Percentiles rank a stretch among this genome's conserved stretches.
Evolutionary conservation across 2,888 invertebrate genomes (phyloP).

Genomic region (Lobophora halterata): DNA sequence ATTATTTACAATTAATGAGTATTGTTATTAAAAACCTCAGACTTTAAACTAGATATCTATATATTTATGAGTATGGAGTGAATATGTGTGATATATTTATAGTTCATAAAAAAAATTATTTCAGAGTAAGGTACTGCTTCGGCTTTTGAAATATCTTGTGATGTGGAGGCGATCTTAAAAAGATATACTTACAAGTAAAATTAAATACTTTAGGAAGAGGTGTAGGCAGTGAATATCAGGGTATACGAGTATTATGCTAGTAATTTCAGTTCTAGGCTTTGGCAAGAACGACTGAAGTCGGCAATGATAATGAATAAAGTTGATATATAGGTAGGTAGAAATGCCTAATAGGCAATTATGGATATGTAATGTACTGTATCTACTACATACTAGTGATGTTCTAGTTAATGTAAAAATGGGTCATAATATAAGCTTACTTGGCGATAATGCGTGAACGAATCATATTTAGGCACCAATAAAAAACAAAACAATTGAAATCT

Average conservation of each 20-base stretch:
- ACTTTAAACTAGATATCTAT: constrained; percentile 48
- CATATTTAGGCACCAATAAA: constrained; percentile 5
- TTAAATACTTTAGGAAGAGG: constrained; percentile 3
- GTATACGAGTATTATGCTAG: constrained; percentile 13
- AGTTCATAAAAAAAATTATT: constrained; percentile 4
- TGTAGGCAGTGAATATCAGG: constrained; percentile 1
- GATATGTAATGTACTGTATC: too few species aligned
- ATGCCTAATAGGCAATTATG: too few species aligned
- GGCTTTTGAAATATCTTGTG: constrained; percentile 24
- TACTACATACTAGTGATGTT: too few species aligned
- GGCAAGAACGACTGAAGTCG: constrained; percentile 29
- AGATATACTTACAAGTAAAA: constrained; percentile 6
- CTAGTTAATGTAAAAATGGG: background rate
- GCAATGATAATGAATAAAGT: constrained; percentile 16
- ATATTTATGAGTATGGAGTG: constrained; percentile 26
- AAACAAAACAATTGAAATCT: constrained; percentile 14
- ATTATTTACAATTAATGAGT: constrained; percentile 77
- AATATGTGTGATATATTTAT: constrained; percentile 23
- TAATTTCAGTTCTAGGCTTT: constrained; percentile 18
- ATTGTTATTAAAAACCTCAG: constrained; percentile 59
- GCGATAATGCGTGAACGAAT: too few species aligned
- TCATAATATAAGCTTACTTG: constrained; percentile 1
- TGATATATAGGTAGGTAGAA: constrained; percentile 2
- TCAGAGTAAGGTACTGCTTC: background rate
- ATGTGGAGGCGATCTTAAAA: constrained; percentile 19